Base-by-base conservation (phyloP, 1,140 invertebrate species). In the Aricia agestis region DNA sequence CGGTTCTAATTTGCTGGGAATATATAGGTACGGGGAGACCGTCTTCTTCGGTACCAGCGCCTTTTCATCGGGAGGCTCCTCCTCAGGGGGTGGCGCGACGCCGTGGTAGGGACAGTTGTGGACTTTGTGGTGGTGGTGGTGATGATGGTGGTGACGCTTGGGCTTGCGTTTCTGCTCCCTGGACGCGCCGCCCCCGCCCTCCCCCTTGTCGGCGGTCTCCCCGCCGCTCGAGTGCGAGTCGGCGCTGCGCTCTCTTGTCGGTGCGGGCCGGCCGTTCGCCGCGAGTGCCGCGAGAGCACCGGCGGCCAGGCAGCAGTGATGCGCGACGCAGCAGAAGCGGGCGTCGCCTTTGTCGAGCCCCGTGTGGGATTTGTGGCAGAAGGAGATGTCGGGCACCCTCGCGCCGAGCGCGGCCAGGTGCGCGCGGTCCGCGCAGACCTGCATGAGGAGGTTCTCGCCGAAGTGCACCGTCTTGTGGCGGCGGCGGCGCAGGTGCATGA, bases 391-490 rank as follows among this genome's bases (percentile, higher is more conserved):
- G 25, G 91, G 91, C 58, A 91, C 78, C 70, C 91, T 83, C 61
- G 90, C 90, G 19, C 91, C 91, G 11, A 92, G 82, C 13, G 89
- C 88, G 19, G 91, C 82, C 59, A 92, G 78, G 70, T 92, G 91
- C 6, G 89, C 85, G 13, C 91, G 82, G 82, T 95, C 94, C 69
- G 94, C 93, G 85, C 94, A 95, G 66, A 95, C 94, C 81, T 95
- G 94, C 82, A 94, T 93, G 36, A 95, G 85, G 6, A 95, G 89
- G 80, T 94, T 95, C 78, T 95, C 95, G 61, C 95, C 95, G 82
- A 95, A 95, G 87, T 96, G 95, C 13, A 96, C 95, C 57, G 95
- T 95, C 88, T 95, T 95, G 87, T 95, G 94, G 66, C 95, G 92
- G 57, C 95, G 92, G 25, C 95, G 92, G 66, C 94, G 93, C 58